Evolutionary conservation across 53 echinoderm and acorn worm genomes (phyloP), one percentile per base, ranked within the genome.

Genomic region (Actinopyga echinites): DNA sequence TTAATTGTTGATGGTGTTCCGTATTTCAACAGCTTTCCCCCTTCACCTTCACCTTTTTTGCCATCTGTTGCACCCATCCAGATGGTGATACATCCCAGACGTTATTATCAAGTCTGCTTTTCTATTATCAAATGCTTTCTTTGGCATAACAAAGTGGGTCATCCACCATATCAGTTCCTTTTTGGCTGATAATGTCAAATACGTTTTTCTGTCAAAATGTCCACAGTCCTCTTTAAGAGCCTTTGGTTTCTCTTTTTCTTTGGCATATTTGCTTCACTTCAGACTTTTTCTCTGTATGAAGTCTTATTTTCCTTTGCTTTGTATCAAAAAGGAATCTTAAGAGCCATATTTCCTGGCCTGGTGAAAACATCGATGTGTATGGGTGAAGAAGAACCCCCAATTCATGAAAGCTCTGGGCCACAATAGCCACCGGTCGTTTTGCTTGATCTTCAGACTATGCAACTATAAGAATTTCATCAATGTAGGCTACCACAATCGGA

Each of bases 401-500:
- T 37, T 37, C 37, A 37, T 37, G 37, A 37, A 40, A 7, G 37
- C 7, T 37, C 37, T 37, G 37, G 37, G 37, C 37, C 37, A 69
- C 29, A 28, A 30, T 5, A 24, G 65, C 26, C 65, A 25, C 65
- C 11, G 17, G 5, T 29, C 65, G 3, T 17, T 24, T 65, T 17
- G 24, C 58, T 57, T 57, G 21, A 1, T 32, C 42, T 36, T 63
- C 3, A 63, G 64, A 29, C 30, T 15, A 25, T 23, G 69, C 69
- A 22, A 85, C 35, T 20, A 89, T 26, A 4, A 71, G 56, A n/a
- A 64, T 84, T 24, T 91, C 91, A 81, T 87, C 87, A 40, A 91
- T 80, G 57, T 87, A 91, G 13, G 52, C 54, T 15, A 73, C 35
- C 5, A 87, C 45, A 31, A 73, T 25, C 28, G 79, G 73, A 87